Evolutionary conservation across 2,888 invertebrate species (phyloP).

Genomic region (Epistrophe eligans): DNA sequence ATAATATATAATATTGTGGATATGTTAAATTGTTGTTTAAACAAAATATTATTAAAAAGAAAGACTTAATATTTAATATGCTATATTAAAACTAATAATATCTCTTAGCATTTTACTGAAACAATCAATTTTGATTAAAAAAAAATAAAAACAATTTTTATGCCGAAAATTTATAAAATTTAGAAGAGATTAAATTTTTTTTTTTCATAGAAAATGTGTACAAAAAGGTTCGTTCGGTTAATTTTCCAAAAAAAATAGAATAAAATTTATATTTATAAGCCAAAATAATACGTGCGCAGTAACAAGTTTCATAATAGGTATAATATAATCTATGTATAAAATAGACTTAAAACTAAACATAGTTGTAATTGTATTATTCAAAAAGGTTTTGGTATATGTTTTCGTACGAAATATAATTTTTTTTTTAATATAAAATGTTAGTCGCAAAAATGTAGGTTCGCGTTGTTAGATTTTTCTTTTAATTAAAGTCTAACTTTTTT

Average conservation of each 20-base stretch:
- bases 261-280: neutral
- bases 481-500: constrained; percentile 34
- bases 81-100: constrained; percentile 52
- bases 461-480: constrained; percentile 16
- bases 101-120: constrained; percentile 42
- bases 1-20: constrained; percentile 46
- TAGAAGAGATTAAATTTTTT: constrained; percentile 61
- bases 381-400: constrained; percentile 71
- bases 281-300: constrained; percentile 47
- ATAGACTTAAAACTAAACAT: constrained; percentile 38
- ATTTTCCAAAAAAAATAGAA: constrained; percentile 28
- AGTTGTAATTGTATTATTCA: constrained; percentile 28
- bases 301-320: constrained; percentile 56
- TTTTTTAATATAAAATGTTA: neutral
- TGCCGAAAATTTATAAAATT: constrained; percentile 76
- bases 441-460: neutral
- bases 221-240: constrained; percentile 5
- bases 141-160: constrained; percentile 19
- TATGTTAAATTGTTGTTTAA: constrained; percentile 54
- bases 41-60: constrained; percentile 30
- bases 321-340: neutral
- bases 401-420: constrained; percentile 19
- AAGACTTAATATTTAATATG: constrained; percentile 7
- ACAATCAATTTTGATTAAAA: constrained; percentile 44
- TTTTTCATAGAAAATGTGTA: constrained; percentile 73